These are phyloP conservation scores for Poecile atricapillus DNA, from an alignment of 2,113 vertebrate genomes.

Conservation along the genomic window DNA sequence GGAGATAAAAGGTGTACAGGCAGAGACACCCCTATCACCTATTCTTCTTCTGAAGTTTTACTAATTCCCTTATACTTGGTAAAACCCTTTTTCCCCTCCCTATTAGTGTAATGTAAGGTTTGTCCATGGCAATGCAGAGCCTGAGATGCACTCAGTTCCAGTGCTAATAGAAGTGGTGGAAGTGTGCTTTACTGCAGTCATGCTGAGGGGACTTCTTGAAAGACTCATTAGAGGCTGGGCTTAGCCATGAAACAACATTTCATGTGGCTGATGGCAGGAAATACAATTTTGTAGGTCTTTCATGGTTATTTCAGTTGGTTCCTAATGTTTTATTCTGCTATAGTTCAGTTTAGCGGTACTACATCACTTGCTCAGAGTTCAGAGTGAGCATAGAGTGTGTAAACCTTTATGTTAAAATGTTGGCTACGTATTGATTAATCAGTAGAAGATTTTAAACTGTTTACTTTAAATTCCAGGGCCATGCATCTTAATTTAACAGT, in stretches of 20 bases:
- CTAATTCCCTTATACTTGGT: not conserved
- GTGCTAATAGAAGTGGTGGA: not conserved
- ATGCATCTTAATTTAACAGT: not conserved
- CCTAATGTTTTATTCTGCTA: not conserved
- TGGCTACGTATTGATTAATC: not conserved
- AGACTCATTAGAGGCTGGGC: not conserved
- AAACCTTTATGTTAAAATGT: not conserved
- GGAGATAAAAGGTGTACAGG: not conserved
- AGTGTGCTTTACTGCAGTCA: not conserved
- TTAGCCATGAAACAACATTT: not conserved
- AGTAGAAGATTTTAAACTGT: not conserved
- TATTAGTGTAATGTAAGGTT: not conserved
- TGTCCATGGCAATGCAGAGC: not conserved
- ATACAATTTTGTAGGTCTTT: not conserved
- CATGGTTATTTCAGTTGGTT: not conserved
- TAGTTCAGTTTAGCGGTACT: not conserved
- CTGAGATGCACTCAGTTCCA: not conserved
- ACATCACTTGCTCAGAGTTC: not conserved
- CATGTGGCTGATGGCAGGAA: not conserved
- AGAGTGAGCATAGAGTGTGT: not conserved
- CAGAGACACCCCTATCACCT: not conserved
- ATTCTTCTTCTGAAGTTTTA: not conserved
- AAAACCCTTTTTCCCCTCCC: accelerated
- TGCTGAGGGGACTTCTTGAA: accelerated
- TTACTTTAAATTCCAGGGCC: not conserved